Evolutionary conservation across 53 echinoderm and acorn worm species (phyloP), one percentile per base, ranked within the genome.

Genomic region (Antedon mediterranea): DNA sequence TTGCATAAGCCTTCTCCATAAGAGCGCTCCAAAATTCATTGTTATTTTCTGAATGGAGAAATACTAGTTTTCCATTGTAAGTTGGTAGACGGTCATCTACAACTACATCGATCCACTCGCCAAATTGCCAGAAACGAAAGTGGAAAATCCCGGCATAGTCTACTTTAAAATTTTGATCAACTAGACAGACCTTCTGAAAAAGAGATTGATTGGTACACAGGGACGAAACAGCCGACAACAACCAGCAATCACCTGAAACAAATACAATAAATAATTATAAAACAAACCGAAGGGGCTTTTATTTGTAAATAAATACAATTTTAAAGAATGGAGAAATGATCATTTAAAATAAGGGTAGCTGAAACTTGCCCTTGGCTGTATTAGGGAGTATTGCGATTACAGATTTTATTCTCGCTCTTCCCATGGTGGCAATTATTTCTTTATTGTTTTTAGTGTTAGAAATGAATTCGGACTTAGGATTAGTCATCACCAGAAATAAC

Each of bases 21-120:
- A 98, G 84, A 13, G 98, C 98, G 72, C 92, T 98, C 98, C 98
- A 98, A 78, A 98, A 98, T 71, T 98, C 98, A 70, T 93, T 98
- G 77, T 98, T 80, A 9, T 88, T 86, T 23, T 77, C 81, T 27
- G 98, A 98, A 77, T 98, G 98, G 74, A 98, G 89, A 83, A 98
- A 98, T 75, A 98, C 98, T 29, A 93, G 88, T 23, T 83, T 77
- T 41, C 88, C 92, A 32, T 88, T 81, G 84, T 88, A 98, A 34
- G 98, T 93, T 29, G 98, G 98, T 31, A 98, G 90, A 30, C 79
- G 82, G 43, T 98, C 98, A 28, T 93, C 92, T 2, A 98, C 81
- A 34, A 90, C 34, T 3, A 98, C 33, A 31, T 87, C 89, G 28
- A 78, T 71, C 98, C 98, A 98, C 32, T 90, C 73, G 27, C 98